phyloP scores from a whole-genome alignment of 2,888 invertebrate genomes.

The Choreutis nemorana region DNA sequence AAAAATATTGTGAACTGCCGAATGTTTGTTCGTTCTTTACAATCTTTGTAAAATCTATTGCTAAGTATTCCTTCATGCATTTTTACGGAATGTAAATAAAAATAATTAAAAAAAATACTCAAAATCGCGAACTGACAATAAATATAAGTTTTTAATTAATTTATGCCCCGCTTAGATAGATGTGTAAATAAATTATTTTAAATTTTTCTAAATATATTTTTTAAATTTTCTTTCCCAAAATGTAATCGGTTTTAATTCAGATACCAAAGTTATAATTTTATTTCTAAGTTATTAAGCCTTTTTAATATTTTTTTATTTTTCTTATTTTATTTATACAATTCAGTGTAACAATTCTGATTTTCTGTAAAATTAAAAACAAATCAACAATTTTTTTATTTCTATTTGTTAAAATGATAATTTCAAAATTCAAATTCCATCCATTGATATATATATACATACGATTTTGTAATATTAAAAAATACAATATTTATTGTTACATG shows the following conservation, averaged over 20 bases:
- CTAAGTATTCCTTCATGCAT: conserved; percentile 15
- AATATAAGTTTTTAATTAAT: conserved; percentile 49
- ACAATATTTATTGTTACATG: conserved; percentile 56
- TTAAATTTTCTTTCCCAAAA: conserved; percentile 51
- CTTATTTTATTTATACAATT: conserved; percentile 16
- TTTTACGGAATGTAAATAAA: conserved; percentile 40
- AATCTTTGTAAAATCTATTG: conserved; percentile 5
- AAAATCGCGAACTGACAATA: conserved; percentile 64
- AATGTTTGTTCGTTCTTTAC: conserved; percentile 1
- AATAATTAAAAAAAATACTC: conserved; percentile 55
- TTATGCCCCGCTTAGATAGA: conserved; percentile 34
- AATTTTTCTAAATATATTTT: conserved; percentile 38
- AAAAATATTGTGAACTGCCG: too few species aligned
- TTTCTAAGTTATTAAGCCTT: conserved; percentile 54
- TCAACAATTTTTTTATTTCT: conserved; percentile 17
- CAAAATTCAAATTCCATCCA: conserved; percentile 47
- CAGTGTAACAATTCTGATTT: conserved; percentile 13
- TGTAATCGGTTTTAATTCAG: conserved; percentile 61
- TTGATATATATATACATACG: conserved; percentile 51
- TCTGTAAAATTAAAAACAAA: conserved; percentile 11
- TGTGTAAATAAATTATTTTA: conserved; percentile 48
- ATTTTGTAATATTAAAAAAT: conserved; percentile 48
- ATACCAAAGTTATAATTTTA: conserved; percentile 65
- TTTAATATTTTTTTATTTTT: conserved; percentile 34
- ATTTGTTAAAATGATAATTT: conserved; percentile 22